Conservation (phyloP, 2,888 invertebrate genomes). For the Pristionchus exspectatus region DNA sequence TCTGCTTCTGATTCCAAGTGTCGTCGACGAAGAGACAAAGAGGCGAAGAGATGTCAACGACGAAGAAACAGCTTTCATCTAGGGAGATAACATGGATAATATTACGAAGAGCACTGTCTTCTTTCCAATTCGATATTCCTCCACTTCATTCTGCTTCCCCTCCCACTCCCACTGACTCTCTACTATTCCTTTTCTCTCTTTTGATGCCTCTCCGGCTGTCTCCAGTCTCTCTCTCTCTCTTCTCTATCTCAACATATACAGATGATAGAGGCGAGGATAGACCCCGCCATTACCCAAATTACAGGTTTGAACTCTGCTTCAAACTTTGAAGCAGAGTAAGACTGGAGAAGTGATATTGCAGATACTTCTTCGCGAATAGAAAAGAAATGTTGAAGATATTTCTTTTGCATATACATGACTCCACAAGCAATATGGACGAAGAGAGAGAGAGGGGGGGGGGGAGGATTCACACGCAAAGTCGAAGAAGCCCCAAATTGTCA, state of each 20-base stretch:
- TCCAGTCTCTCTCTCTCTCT: neutral
- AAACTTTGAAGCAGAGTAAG: neutral
- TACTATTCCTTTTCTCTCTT: neutral
- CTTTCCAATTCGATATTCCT: neutral
- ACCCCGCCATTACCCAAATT: constrained; percentile 13
- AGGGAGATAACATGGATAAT: neutral
- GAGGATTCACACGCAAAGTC: neutral
- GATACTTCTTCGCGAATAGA: neutral
- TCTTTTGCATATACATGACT: neutral
- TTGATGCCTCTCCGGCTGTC: neutral
- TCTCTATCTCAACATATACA: neutral
- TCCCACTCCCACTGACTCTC: neutral
- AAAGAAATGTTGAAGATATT: neutral
- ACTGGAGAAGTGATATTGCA: neutral
- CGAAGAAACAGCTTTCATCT: neutral
- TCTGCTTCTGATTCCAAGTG: neutral
- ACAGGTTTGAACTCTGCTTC: too few species aligned
- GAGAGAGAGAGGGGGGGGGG: neutral
- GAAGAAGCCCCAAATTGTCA: constrained; percentile 1
- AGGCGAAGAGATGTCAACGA: neutral
- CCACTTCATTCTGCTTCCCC: neutral
- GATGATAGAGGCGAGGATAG: constrained; percentile 10
- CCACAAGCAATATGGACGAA: neutral
- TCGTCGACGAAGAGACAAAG: neutral
- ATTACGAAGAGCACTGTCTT: neutral